phyloP scores from a whole-genome alignment of 2,888 invertebrate species.

The Mimachlamys varia region DNA sequence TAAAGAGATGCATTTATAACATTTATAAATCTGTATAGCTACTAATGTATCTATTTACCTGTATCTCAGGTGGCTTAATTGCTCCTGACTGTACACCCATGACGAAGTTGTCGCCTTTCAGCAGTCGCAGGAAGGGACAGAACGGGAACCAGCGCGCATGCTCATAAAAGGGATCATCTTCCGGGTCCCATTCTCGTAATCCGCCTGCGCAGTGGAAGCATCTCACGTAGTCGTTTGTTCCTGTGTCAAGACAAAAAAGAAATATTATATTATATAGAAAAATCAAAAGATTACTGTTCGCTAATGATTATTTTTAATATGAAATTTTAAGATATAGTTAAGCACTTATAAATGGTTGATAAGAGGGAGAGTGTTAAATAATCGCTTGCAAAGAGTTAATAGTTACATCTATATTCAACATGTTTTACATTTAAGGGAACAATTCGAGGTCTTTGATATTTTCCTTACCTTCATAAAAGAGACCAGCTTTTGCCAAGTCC shows the following conservation, averaged over 20 bases:
- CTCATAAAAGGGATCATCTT: conserved; percentile 9
- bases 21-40: not conserved
- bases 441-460: not conserved
- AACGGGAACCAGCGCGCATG: conserved; percentile 13
- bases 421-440: not conserved
- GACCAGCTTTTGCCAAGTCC: conserved; percentile 92
- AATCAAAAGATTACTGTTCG: not conserved
- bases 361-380: too few species aligned
- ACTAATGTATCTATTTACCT: not conserved
- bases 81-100: conserved; percentile 6
- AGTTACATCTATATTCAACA: not conserved
- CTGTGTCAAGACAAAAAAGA: not conserved
- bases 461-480: conserved; percentile 90
- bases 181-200: conserved; percentile 16
- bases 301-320: not conserved
- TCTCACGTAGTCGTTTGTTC: not conserved
- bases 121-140: not conserved
- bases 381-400: not conserved
- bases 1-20: too few species aligned
- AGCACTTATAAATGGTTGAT: too few species aligned
- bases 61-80: not conserved
- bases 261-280: not conserved
- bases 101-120: not conserved
- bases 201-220: not conserved
- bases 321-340: too few species aligned